Evolutionary conservation across 2,113 vertebrate species (phyloP).

Genomic region (Sturnira hondurensis): DNA sequence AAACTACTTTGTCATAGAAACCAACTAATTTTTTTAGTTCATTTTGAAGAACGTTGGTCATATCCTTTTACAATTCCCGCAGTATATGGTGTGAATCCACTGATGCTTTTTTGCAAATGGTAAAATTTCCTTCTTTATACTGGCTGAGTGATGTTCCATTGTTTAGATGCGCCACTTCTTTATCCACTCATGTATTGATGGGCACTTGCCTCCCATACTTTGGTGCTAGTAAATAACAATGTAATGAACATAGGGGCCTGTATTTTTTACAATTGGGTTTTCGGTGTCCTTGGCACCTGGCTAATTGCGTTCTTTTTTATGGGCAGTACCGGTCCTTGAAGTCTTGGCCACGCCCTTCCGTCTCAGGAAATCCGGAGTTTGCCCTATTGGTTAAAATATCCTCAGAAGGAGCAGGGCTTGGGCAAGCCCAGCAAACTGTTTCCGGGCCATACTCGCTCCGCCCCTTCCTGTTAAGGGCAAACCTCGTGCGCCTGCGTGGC

Average conservation of each 20-base stretch:
- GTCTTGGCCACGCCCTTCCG: background rate
- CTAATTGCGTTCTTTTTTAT: too few species aligned
- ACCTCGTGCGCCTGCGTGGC: background rate
- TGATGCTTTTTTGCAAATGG: background rate
- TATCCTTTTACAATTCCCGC: background rate
- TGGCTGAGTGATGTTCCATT: background rate
- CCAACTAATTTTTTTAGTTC: background rate
- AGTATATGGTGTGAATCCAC: background rate
- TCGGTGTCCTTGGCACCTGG: background rate
- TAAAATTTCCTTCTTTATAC: background rate
- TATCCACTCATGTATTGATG: background rate
- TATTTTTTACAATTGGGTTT: too few species aligned
- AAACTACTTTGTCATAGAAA: background rate
- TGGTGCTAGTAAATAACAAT: background rate
- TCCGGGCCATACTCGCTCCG: background rate
- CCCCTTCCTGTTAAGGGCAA: background rate
- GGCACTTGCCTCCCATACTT: background rate
- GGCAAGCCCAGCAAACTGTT: background rate
- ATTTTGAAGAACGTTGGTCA: background rate
- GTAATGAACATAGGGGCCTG: background rate
- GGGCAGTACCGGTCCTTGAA: background rate
- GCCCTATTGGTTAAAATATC: background rate
- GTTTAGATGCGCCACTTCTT: background rate
- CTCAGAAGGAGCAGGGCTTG: background rate
- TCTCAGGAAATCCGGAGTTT: accelerated